Conservation (phyloP, 2,888 invertebrate genomes). For the Eupithecia exiguata region DNA sequence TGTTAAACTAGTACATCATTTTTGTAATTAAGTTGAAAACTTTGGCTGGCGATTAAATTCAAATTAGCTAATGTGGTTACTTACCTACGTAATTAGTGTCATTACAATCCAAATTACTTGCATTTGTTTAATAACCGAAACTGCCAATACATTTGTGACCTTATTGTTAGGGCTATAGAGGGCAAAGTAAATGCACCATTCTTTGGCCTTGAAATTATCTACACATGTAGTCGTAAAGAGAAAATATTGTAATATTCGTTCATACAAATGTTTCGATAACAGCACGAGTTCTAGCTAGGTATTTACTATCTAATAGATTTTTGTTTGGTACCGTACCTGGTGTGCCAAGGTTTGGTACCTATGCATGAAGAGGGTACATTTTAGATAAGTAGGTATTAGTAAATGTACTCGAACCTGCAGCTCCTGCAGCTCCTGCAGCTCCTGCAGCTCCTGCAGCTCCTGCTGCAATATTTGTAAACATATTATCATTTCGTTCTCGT, state of each 20-base stretch:
- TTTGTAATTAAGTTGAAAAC: not conserved
- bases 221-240: not conserved
- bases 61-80: not conserved
- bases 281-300: slow-evolving; percentile 2
- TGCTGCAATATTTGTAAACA: too few species aligned
- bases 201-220: slow-evolving; percentile 1
- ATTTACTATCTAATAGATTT: not conserved
- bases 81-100: too few species aligned
- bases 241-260: not conserved
- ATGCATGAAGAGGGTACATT: too few species aligned
- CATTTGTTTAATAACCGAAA: not conserved
- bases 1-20: not conserved
- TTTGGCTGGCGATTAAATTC: not conserved
- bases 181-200: slow-evolving; percentile 7
- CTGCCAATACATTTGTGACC: slow-evolving; percentile 4
- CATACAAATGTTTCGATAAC: not conserved
- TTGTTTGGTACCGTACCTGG: too few species aligned
- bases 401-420: too few species aligned
- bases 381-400: too few species aligned
- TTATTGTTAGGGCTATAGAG: not conserved
- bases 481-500: too few species aligned
- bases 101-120: not conserved
- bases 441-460: too few species aligned
- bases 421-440: too few species aligned
- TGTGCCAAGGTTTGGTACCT: too few species aligned